phyloP scores from a whole-genome alignment of 2,888 invertebrate genomes.

The Neoscelio sp. region DNA sequence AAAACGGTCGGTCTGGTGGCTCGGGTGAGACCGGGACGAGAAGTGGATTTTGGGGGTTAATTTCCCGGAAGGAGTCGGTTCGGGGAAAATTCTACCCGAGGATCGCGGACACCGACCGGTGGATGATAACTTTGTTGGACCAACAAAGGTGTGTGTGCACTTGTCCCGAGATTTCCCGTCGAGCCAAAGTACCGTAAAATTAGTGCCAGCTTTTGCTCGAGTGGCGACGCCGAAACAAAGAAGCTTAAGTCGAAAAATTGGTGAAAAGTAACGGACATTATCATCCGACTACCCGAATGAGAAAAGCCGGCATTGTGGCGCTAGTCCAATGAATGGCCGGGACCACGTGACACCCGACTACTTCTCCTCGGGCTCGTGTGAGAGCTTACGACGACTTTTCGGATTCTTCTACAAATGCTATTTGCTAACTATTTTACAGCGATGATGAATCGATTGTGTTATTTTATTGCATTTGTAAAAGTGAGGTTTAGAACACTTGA shows the following conservation, averaged over 20 bases:
- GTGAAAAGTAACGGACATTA: slow-evolving; percentile 41
- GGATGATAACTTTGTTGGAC: slow-evolving; percentile 9
- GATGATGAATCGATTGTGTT: no score
- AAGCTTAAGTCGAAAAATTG: slow-evolving; percentile 34
- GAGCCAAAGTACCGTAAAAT: slow-evolving; percentile 22
- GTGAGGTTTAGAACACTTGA: no score
- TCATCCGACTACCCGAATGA: slow-evolving; percentile 43
- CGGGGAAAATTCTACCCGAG: slow-evolving; percentile 9
- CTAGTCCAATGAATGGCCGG: slow-evolving; percentile 43
- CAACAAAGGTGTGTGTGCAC: slow-evolving; percentile 25
- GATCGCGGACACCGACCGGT: neutral
- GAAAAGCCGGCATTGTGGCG: slow-evolving; percentile 28
- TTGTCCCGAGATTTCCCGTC: slow-evolving; percentile 12
- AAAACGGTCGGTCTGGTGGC: slow-evolving; percentile 11
- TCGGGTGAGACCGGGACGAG: no score
- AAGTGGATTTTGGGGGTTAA: slow-evolving; percentile 5
- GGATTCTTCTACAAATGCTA: no score
- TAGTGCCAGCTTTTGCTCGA: slow-evolving; percentile 11
- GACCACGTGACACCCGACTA: slow-evolving; percentile 56
- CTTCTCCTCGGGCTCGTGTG: slow-evolving; percentile 29
- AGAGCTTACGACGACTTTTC: no score
- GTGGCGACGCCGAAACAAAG: slow-evolving; percentile 25
- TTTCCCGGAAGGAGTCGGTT: slow-evolving; percentile 5
- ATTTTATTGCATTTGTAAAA: no score
- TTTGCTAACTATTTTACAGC: no score